Conservation (phyloP, 2,888 invertebrate genomes). For the Tiliacea citrago region DNA sequence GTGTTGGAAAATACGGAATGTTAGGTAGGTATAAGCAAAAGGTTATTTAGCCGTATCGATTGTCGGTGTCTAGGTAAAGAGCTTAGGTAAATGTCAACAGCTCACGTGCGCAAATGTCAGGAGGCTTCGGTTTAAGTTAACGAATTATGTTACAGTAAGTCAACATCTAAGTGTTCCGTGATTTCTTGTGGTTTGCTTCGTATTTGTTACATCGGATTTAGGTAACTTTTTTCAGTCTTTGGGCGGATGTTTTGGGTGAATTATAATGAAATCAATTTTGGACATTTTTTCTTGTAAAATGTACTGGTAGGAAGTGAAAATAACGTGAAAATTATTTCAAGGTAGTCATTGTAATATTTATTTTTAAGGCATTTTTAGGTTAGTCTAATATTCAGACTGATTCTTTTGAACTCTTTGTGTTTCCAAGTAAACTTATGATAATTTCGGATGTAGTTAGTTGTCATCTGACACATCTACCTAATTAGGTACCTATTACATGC, state of each 20-base stretch:
- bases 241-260: too few species aligned
- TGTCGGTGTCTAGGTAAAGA: slow-evolving; percentile 68
- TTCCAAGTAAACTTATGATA: not conserved
- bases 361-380: not conserved
- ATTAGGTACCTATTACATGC: not conserved
- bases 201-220: not conserved
- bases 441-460: not conserved
- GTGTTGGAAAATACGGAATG: slow-evolving; percentile 52
- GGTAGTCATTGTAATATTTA: too few species aligned
- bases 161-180: slow-evolving; percentile 45
- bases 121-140: slow-evolving; percentile 49
- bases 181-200: slow-evolving; percentile 22
- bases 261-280: not conserved
- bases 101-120: slow-evolving; percentile 85
- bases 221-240: not conserved
- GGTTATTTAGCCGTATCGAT: slow-evolving; percentile 83
- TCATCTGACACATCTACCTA: too few species aligned
- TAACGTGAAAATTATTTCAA: not conserved
- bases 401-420: not conserved
- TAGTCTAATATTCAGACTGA: not conserved
- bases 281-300: not conserved
- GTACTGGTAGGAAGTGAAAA: not conserved
- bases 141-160: slow-evolving; percentile 60
- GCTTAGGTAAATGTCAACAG: slow-evolving; percentile 80
- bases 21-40: slow-evolving; percentile 69